These are phyloP conservation scores for Sarcophaga caerulescens DNA, from an alignment of 2,888 invertebrate genomes.

Conservation along the genomic window DNA sequence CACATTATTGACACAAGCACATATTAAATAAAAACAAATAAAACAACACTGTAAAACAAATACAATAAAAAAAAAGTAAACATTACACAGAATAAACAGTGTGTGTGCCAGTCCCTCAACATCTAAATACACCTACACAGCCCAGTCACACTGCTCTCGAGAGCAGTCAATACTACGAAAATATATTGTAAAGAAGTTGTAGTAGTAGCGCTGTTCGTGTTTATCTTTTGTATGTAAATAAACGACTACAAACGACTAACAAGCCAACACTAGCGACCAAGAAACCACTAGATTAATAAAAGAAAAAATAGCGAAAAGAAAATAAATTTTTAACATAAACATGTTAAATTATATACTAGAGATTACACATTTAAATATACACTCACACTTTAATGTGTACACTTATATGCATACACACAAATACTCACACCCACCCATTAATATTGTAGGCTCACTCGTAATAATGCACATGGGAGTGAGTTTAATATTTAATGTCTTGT, in stretches of 20 bases:
- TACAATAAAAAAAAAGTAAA: not conserved
- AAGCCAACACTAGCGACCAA: not conserved
- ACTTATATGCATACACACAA: not conserved
- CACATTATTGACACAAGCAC: conserved; percentile 15
- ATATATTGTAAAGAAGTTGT: not conserved
- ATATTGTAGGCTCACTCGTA: not conserved
- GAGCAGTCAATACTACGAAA: not conserved
- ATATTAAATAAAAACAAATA: conserved; percentile 21
- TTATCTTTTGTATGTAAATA: conserved; percentile 1
- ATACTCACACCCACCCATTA: no score
- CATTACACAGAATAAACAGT: no score
- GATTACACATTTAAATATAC: not conserved
- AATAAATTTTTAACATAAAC: conserved; percentile 44
- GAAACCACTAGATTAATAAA: conserved; percentile 2
- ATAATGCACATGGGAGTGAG: conserved; percentile 24
- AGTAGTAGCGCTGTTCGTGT: not conserved
- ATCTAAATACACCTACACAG: conserved; percentile 36
- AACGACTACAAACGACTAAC: conserved; percentile 5
- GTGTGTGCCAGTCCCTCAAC: not conserved
- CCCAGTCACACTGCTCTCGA: conserved; percentile 10
- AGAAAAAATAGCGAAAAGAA: not conserved
- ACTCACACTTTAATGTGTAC: not conserved
- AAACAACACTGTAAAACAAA: not conserved
- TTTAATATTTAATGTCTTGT: not conserved
- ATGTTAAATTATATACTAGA: conserved; percentile 40